phyloP scores from a whole-genome alignment of 1,140 invertebrate species.

The Delia radicum region DNA sequence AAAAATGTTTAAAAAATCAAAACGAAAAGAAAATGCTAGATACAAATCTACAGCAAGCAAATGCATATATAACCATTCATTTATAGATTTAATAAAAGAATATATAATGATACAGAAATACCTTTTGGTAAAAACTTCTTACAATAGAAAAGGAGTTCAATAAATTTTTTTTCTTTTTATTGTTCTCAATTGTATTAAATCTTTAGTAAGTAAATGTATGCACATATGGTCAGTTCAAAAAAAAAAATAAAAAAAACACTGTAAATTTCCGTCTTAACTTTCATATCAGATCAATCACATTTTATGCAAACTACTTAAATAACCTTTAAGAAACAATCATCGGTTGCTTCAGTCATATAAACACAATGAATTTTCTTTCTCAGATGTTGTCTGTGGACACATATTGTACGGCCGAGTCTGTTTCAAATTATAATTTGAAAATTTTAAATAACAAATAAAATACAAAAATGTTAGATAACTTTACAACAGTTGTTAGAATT shows the following conservation, averaged over 20 bases:
- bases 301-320: constrained; percentile 28
- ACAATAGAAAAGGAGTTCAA: constrained; percentile 14
- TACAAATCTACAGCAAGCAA: neutral
- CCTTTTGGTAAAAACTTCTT: neutral
- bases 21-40: neutral
- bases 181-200: neutral
- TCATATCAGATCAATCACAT: constrained; percentile 26
- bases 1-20: neutral
- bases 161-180: neutral
- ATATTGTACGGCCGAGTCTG: too few relatives aligned
- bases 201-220: too few relatives aligned
- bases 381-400: too few relatives aligned
- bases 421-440: neutral
- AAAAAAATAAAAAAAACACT: too few relatives aligned
- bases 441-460: neutral
- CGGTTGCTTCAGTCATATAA: neutral
- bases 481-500: neutral
- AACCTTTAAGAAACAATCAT: constrained; percentile 1
- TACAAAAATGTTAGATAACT: neutral
- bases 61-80: neutral
- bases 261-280: too few relatives aligned
- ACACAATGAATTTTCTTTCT: too few relatives aligned
- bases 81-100: neutral
- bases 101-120: neutral
- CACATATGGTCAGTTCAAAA: too few relatives aligned